Evolutionary conservation across 1,140 invertebrate species (phyloP), one percentile per base, ranked within the genome.

Genomic region (Drosophila yakuba): DNA sequence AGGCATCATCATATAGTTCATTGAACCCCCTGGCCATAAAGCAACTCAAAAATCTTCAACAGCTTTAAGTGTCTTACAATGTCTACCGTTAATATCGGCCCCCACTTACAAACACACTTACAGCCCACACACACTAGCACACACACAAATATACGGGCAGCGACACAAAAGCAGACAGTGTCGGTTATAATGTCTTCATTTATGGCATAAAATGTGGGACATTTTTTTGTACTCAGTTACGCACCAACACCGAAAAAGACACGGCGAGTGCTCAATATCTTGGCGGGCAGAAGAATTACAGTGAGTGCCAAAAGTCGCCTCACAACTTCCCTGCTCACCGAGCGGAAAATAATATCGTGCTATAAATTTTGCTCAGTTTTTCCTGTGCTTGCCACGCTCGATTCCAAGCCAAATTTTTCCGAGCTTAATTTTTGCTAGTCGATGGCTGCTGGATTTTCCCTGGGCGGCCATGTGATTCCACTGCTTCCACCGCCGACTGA

Each of bases 321-420:
- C 58, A 89, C 85, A 88, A 84, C 84, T 89, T 89, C 80, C 80
- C 77, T 89, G 84, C 84, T 89, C 84, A 89, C 80, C 84, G 81
- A 89, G 84, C 84, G 85, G 84, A 89, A 89, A 89, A 89, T 89
- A 89, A 89, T 89, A 89, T 89, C 85, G 79, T 80, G 84, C 84
- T 89, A 89, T 89, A 89, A 89, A 89, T 89, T 89, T 89, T 54
- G 76, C 75, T 79, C 80, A 74, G 71, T 86, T 84, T 89, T 89
- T 80, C 50, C 54, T 3, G 23, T 23, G 32, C 32, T 32, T 32
- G 32, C 32, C 32, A 43, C 43, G 11, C 44, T 20, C 36, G n/a
- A n/a, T 23, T n/a, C 38, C 38, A 4, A 14, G 2, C 12, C 14
- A 20, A 23, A 12, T 15, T 23, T 15, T 35, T 63, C 11, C 55